These are phyloP conservation scores for Leptinotarsa peninsularis DNA, from an alignment of 2,888 invertebrate species.

Conservation along the genomic window DNA sequence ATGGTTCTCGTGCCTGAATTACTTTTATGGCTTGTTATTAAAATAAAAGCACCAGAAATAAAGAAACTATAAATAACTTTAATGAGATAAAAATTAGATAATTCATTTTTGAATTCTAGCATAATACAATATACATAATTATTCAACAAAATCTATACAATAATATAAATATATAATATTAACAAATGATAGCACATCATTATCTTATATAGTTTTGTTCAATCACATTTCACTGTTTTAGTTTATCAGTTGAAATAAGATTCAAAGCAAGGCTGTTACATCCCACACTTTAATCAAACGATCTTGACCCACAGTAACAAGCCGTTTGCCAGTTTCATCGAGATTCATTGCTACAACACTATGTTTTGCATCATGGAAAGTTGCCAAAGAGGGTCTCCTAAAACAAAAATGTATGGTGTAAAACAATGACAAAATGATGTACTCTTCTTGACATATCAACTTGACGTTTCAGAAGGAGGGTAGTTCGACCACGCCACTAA, in stretches of 20 bases:
- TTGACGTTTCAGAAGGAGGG: neutral
- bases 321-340: slow-evolving; percentile 87
- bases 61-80: slow-evolving; percentile 13
- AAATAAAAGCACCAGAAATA: neutral
- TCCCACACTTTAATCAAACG: slow-evolving; percentile 95
- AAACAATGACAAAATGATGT: neutral
- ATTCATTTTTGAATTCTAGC: slow-evolving; percentile 5
- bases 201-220: slow-evolving; percentile 52
- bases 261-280: slow-evolving; percentile 72
- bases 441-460: neutral
- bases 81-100: slow-evolving; percentile 9
- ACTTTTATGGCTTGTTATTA: neutral
- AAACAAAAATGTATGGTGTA: slow-evolving; percentile 16
- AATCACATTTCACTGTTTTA: slow-evolving; percentile 62
- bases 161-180: slow-evolving; percentile 59
- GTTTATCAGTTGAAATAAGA: slow-evolving; percentile 35
- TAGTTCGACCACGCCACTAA: no score
- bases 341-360: slow-evolving; percentile 88
- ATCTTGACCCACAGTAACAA: slow-evolving; percentile 95
- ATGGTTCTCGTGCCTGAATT: no score
- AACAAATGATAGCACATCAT: slow-evolving; percentile 60
- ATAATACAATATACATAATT: slow-evolving; percentile 36
- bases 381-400: slow-evolving; percentile 91
- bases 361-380: slow-evolving; percentile 96
- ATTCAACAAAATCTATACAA: slow-evolving; percentile 57